Conservation (phyloP, 2,888 invertebrate species). For the Melieria picta region DNA sequence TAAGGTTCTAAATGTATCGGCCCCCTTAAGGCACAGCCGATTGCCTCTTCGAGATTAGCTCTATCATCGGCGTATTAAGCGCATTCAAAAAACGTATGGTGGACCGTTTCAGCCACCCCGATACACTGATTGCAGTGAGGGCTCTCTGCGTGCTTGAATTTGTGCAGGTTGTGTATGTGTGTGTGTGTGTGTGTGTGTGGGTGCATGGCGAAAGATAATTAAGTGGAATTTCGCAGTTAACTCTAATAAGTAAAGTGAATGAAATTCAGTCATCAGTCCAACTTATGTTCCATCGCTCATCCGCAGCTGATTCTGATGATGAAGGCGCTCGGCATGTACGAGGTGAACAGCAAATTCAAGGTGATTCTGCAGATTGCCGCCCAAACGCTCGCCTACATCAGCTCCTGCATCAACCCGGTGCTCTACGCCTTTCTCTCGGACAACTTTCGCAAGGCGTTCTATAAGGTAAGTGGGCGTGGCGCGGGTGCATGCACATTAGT, state of each 20-base stretch:
- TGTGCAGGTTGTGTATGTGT: too few relatives aligned
- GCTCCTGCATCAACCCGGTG: constrained; percentile 93
- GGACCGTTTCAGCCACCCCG: too few relatives aligned
- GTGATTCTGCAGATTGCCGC: constrained; percentile 79
- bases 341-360: constrained; percentile 64
- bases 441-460: constrained; percentile 91
- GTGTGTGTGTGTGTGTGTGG: too few relatives aligned
- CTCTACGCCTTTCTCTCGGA: constrained; percentile 94
- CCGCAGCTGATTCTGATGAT: constrained; percentile 81
- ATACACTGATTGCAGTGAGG: too few relatives aligned
- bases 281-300: constrained; percentile 30
- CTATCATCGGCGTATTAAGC: too few relatives aligned
- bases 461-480: constrained; percentile 66
- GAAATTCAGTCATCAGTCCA: neutral
- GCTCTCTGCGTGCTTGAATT: too few relatives aligned
- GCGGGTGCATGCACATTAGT: neutral
- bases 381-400: constrained; percentile 88
- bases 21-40: too few relatives aligned
- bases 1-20: too few relatives aligned
- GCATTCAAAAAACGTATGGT: too few relatives aligned
- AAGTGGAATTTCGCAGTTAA: neutral
- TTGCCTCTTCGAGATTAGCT: too few relatives aligned
- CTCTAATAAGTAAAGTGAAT: too few relatives aligned
- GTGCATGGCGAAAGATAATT: neutral
- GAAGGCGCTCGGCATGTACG: constrained; percentile 74